A percentile compares a stretch with the other conserved stretches of the same genome.
Evolutionary conservation across 2,113 vertebrate genomes (phyloP).

Genomic region (Camelus bactrianus): DNA sequence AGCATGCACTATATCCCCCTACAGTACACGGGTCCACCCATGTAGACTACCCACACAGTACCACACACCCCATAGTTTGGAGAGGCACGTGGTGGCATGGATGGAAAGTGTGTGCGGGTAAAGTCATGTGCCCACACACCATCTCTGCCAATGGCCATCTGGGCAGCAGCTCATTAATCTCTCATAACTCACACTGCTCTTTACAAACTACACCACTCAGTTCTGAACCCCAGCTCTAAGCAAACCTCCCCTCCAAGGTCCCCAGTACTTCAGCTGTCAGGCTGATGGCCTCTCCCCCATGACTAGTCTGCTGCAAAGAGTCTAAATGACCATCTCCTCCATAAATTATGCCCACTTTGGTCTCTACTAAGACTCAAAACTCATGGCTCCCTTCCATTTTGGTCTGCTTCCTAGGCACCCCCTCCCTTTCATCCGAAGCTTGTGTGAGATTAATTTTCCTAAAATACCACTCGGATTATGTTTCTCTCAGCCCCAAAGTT

Average conservation of each 20-base stretch:
- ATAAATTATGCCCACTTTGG: not conserved
- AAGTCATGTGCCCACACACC: not conserved
- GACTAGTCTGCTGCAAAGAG: not conserved
- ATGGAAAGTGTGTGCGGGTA: too few species aligned
- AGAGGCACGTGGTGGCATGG: fast-evolving
- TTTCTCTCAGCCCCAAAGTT: not conserved
- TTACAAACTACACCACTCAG: not conserved
- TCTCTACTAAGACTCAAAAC: not conserved
- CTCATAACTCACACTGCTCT: not conserved
- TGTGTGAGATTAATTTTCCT: not conserved
- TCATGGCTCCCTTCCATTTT: not conserved
- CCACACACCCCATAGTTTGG: not conserved
- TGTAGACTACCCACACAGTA: not conserved
- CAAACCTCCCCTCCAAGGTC: not conserved
- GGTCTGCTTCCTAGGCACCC: not conserved
- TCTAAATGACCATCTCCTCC: not conserved
- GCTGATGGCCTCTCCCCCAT: not conserved
- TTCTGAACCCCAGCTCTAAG: not conserved
- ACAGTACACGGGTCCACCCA: not conserved
- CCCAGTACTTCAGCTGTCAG: not conserved
- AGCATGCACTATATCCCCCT: not conserved
- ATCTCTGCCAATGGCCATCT: not conserved
- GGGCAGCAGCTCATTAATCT: not conserved
- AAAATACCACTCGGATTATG: not conserved
- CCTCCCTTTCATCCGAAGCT: not conserved